phyloP scores from a whole-genome alignment of 2,797 vertebrate species.

The Acanthopagrus latus region DNA sequence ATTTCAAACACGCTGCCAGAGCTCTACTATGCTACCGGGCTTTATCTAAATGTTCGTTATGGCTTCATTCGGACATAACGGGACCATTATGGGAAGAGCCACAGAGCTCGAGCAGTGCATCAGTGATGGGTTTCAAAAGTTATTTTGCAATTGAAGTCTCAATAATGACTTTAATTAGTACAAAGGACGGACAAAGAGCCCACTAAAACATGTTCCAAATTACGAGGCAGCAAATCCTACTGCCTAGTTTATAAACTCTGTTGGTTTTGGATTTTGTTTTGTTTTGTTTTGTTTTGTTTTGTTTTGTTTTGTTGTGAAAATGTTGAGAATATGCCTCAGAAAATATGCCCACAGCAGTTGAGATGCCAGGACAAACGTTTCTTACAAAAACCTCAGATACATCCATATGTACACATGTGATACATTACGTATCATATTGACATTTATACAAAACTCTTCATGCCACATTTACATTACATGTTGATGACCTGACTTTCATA shows the following conservation, averaged over 20 bases:
- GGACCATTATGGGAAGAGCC: not conserved
- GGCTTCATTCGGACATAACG: not conserved
- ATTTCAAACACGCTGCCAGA: not conserved
- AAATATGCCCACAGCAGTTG: too few species aligned
- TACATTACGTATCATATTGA: too few species aligned
- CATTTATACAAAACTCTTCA: too few species aligned
- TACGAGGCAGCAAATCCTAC: not conserved
- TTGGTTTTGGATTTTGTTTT: too few species aligned
- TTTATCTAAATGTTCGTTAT: not conserved
- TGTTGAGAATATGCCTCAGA: not conserved
- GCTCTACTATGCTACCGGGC: not conserved
- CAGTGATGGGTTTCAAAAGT: slow-evolving; percentile 8
- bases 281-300: too few species aligned
- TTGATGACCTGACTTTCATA: too few species aligned
- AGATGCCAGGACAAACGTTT: too few species aligned
- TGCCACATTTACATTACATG: too few species aligned
- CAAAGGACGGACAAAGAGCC: not conserved
- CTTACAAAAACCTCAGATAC: too few species aligned
- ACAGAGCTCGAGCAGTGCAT: not conserved
- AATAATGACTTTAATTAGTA: not conserved
- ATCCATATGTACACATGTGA: too few species aligned
- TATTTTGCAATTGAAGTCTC: not conserved
- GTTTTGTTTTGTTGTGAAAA: not conserved
- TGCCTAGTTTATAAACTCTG: not conserved
- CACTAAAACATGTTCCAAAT: not conserved